Evolutionary conservation across 2,797 vertebrate species (phyloP).

Genomic region (Acipenser ruthenus): DNA sequence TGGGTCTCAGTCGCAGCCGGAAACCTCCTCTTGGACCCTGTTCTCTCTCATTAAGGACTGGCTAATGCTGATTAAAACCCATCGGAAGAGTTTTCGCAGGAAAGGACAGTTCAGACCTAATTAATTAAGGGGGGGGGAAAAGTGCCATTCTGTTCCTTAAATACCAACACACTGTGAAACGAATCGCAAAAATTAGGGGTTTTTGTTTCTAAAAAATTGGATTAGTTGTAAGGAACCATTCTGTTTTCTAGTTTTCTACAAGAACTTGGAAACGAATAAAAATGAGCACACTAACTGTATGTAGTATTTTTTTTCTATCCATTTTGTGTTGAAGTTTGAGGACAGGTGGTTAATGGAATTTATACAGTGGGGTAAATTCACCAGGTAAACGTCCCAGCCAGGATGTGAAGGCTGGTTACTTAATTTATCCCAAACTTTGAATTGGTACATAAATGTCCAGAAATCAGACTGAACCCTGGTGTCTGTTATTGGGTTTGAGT

Average conservation of each 20-base stretch:
- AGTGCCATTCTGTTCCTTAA: conserved; percentile 27
- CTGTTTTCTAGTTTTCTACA: conserved; percentile 1
- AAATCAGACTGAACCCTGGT: too few relatives aligned
- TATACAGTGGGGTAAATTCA: too few relatives aligned
- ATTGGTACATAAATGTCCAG: too few relatives aligned
- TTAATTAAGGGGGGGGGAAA: conserved; percentile 35
- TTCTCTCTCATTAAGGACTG: conserved; percentile 49
- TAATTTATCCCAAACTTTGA: too few relatives aligned
- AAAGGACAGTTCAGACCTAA: conserved; percentile 44
- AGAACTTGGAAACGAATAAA: conserved; percentile 4
- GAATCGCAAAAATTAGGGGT: background rate
- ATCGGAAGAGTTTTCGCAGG: conserved; percentile 51
- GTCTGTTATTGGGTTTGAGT: too few relatives aligned
- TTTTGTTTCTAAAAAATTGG: conserved; percentile 2
- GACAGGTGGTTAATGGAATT: too few relatives aligned
- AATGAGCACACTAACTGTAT: background rate
- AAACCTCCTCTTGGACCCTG: conserved; percentile 38
- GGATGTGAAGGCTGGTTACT: too few relatives aligned
- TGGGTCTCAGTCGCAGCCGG: conserved; percentile 27
- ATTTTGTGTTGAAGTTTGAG: too few relatives aligned
- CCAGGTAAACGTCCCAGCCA: too few relatives aligned
- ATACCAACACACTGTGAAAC: background rate
- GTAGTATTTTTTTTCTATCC: background rate
- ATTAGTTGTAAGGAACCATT: background rate
- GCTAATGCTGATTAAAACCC: conserved; percentile 51